Percentiles rank a stretch among this genome's conserved stretches.
Evolutionary conservation across 2,113 vertebrate genomes (phyloP).

Genomic region (Lampris incognitus): DNA sequence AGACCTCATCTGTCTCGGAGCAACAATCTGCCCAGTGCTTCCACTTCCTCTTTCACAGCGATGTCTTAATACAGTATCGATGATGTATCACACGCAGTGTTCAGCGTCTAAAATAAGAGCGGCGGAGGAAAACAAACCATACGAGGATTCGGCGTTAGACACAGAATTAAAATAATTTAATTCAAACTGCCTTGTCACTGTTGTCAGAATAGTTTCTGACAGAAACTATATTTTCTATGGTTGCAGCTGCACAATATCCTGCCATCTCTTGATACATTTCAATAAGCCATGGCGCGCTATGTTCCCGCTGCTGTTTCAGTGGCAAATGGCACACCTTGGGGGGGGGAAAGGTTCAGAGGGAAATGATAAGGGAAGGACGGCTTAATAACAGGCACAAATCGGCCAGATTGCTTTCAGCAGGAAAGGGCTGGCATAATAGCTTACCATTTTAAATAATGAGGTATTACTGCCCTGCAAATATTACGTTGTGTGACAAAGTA

Average conservation of each 20-base stretch:
- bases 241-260: constrained; percentile 29
- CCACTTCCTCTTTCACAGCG: constrained; percentile 62
- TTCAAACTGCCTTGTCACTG: background rate
- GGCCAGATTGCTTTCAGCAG: background rate
- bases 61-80: constrained; percentile 60
- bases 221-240: constrained; percentile 4
- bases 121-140: constrained; percentile 41
- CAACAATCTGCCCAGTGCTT: constrained; percentile 63
- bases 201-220: constrained; percentile 28
- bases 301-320: constrained; percentile 27
- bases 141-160: constrained; percentile 37
- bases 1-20: constrained; percentile 78
- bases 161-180: constrained; percentile 21
- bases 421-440: constrained; percentile 35
- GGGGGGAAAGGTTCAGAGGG: constrained; percentile 14
- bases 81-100: constrained; percentile 48
- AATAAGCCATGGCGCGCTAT: constrained; percentile 40
- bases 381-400: constrained; percentile 34
- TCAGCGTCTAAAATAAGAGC: constrained; percentile 48
- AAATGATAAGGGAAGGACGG: constrained; percentile 43
- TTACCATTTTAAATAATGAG: constrained; percentile 40
- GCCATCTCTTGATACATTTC: constrained; percentile 50
- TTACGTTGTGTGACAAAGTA: constrained; percentile 44
- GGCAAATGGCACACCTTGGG: constrained; percentile 33
- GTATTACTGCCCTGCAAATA: constrained; percentile 36